Base-by-base conservation (phyloP, 2,113 vertebrate species). In the Ophthalmotilapia sp. region DNA sequence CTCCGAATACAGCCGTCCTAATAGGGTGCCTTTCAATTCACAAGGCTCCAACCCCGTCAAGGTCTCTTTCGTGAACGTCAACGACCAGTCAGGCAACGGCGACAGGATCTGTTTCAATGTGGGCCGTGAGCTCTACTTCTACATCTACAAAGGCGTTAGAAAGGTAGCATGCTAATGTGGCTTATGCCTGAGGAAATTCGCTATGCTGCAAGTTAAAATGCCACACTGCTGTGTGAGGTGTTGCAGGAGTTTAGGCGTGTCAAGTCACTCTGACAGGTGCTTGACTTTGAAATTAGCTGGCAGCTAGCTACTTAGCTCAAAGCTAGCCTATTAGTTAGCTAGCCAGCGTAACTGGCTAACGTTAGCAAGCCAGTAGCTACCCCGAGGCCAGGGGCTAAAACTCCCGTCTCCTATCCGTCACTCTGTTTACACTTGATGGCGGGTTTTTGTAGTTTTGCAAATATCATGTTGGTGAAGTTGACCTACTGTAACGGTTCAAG, bases 91-190 rank as follows among this genome's bases (percentile, higher is more conserved):
- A 84, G 98, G 98, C 90, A 99, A 99, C 97, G 98, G 98, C 93
- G 98, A 99, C 96, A 96, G 98, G 96, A 98, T 99, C 96, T 99
- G 98, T 96, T 99, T 99, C 96, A 99, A 99, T 97, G 98, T 99
- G 98, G 98, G 98, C 98, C 98, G 98, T 93, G 98, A 99, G 96
- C 98, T 99, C 84, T 99, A 99, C 97, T 99, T 99, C 97, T 99
- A 99, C 95, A 99, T 99, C 96, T 99, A 99, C 97, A 99, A 99
- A 97, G 98, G 98, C 97, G 98, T 99, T 91, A 96, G 98, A 97
- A 99, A 99, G 98, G 98, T 99, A 95, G 58, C 83, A 80, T 84
- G 88, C 89, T 88, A 89, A 88, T 73, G 53, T 17, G 42, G 84
- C 90, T 90, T 81, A 82, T 75, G 80, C 29, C 87, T 49, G 6